A percentile compares a stretch with the other conserved stretches of the same genome.
Evolutionary conservation across 2,888 invertebrate species (phyloP).

Genomic region (Drosophila multiciliata): DNA sequence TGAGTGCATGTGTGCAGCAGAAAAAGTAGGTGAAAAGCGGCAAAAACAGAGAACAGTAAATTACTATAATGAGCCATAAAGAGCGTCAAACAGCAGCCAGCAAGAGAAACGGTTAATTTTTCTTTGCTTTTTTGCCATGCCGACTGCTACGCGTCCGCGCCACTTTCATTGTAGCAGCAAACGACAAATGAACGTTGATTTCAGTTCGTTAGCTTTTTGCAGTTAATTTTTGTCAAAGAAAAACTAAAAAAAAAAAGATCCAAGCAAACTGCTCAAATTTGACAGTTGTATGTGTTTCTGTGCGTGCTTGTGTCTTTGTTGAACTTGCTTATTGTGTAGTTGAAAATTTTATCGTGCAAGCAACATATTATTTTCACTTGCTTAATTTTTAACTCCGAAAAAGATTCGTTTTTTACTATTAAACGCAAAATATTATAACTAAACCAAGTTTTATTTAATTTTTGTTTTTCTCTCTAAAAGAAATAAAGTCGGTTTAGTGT

Average conservation of each 20-base stretch:
- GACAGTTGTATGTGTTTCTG: slow-evolving; percentile 31
- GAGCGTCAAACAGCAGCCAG: slow-evolving; percentile 26
- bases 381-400: slow-evolving; percentile 38
- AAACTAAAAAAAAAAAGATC: slow-evolving; percentile 44
- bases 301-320: slow-evolving; percentile 31
- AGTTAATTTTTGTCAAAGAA: slow-evolving; percentile 43
- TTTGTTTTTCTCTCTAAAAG: slow-evolving; percentile 23
- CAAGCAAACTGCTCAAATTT: slow-evolving; percentile 61
- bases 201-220: slow-evolving; percentile 52
- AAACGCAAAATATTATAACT: slow-evolving; percentile 27
- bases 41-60: slow-evolving; percentile 51
- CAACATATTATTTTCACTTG: slow-evolving; percentile 57
- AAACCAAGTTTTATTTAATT: slow-evolving; percentile 43
- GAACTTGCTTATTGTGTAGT: slow-evolving; percentile 28
- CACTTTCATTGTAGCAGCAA: slow-evolving; percentile 58
- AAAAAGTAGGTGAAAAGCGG: slow-evolving; percentile 66
- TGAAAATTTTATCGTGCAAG: slow-evolving; percentile 54
- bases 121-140: slow-evolving; percentile 43
- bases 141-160: slow-evolving; percentile 40
- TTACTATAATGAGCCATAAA: slow-evolving; percentile 69
- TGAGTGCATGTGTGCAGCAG: slow-evolving; percentile 57
- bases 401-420: slow-evolving; percentile 47
- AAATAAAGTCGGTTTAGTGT: slow-evolving; percentile 50
- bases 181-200: slow-evolving; percentile 48
- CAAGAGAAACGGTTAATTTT: slow-evolving; percentile 66